These are phyloP conservation scores for Exocentrus adspersus DNA, from an alignment of 2,888 invertebrate species.

Conservation along the genomic window DNA sequence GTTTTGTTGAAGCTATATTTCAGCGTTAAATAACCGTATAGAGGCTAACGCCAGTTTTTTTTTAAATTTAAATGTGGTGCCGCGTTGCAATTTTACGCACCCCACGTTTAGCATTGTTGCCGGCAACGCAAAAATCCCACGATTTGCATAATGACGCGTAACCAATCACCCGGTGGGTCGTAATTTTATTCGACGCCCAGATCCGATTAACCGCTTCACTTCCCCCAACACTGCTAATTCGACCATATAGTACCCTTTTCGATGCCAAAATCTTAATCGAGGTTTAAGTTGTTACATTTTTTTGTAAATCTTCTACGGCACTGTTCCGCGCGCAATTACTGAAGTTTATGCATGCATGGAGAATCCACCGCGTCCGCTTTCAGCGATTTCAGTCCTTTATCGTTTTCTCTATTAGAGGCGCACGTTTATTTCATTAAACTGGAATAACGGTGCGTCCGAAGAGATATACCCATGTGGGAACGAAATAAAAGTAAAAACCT, in stretches of 20 bases:
- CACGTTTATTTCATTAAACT: slow-evolving; percentile 46
- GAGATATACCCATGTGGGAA: slow-evolving; percentile 35
- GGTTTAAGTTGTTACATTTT: too few relatives aligned
- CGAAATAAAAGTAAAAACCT: slow-evolving; percentile 20
- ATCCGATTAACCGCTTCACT: slow-evolving; percentile 48
- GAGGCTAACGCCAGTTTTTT: too few relatives aligned
- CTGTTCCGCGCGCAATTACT: not conserved
- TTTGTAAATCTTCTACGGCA: too few relatives aligned
- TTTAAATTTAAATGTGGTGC: too few relatives aligned
- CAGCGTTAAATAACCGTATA: too few relatives aligned
- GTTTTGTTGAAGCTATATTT: too few relatives aligned
- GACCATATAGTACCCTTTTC: too few relatives aligned
- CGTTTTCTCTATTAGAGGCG: slow-evolving; percentile 27
- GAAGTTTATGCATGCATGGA: slow-evolving; percentile 16
- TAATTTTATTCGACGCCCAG: slow-evolving; percentile 46
- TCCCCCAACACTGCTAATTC: not conserved
- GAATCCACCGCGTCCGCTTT: slow-evolving; percentile 25
- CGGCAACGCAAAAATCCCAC: slow-evolving; percentile 23
- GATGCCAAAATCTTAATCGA: too few relatives aligned
- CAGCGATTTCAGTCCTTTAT: slow-evolving; percentile 17
- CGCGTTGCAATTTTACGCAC: not conserved
- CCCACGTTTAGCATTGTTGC: slow-evolving; percentile 12
- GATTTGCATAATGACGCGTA: slow-evolving; percentile 42
- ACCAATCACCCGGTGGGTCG: slow-evolving; percentile 50
- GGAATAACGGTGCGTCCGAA: slow-evolving; percentile 35